These are phyloP conservation scores for Ptiloglossa arizonensis DNA, from an alignment of 1,140 invertebrate species.

Conservation along the genomic window DNA sequence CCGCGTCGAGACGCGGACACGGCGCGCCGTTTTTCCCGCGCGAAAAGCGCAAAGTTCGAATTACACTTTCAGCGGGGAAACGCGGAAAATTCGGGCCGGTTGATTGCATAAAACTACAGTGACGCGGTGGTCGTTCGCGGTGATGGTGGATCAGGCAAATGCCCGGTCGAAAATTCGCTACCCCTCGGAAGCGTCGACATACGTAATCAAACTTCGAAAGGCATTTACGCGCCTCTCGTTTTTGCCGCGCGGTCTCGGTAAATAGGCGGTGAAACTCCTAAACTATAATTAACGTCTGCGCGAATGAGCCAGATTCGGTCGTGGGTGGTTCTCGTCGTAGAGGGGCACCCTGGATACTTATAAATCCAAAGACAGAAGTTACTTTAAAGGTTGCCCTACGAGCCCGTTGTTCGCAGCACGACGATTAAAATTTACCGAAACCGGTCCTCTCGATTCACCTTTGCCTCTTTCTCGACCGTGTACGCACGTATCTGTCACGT, in stretches of 20 bases:
- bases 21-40: not conserved
- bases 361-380: slow-evolving; percentile 23
- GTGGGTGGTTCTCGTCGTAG: too few species aligned
- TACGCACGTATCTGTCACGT: too few species aligned
- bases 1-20: not conserved
- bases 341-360: slow-evolving; percentile 5
- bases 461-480: too few species aligned
- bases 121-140: too few species aligned
- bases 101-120: slow-evolving; percentile 37
- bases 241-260: slow-evolving; percentile 31
- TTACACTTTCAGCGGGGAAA: slow-evolving; percentile 20
- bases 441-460: too few species aligned
- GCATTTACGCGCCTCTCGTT: slow-evolving; percentile 39
- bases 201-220: slow-evolving; percentile 60
- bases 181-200: slow-evolving; percentile 35
- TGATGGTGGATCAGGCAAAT: too few species aligned
- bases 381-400: slow-evolving; percentile 10
- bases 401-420: not conserved
- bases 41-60: slow-evolving; percentile 32
- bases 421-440: not conserved
- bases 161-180: slow-evolving; percentile 28
- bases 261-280: slow-evolving; percentile 44
- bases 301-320: too few species aligned
- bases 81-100: slow-evolving; percentile 1
- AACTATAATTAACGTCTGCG: slow-evolving; percentile 53